Evolutionary conservation across 2,113 vertebrate genomes (phyloP), one percentile per base, ranked within the genome.

Genomic region (Microtus montanus): DNA sequence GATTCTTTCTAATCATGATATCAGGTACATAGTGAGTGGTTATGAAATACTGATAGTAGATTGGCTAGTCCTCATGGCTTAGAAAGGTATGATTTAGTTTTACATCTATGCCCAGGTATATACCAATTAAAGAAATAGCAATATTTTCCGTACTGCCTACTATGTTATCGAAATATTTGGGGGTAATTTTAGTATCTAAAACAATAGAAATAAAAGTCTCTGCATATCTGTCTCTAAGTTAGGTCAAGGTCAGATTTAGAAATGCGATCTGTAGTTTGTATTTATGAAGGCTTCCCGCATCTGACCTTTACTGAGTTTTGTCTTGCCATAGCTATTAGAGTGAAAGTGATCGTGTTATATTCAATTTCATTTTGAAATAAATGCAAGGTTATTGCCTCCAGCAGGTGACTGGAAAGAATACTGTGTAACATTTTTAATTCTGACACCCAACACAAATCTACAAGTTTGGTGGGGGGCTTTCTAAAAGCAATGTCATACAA

Each of bases 331-430:
- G 19, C 38, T 91, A 80, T 90, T 93, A 41, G 9, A 96, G 89
- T 80, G 84, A 66, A 97, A 93, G 84, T 64, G 13, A 83, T 97
- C 2, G 6, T n/a, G 68, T 30, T 49, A 71, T 88, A 66, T 44
- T 30, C 63, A 8, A 28, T 96, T 94, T 97, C 93, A 47, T 47
- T 47, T 47, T 47, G 47, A 47, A 47, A 47, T 88, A 96, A 97
- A 97, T 19, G 61, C 87, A 97, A 96, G 79, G 80, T 80, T 87
- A 95, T 75, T 73, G 68, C 58, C 61, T 95, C 15, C 5, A 96
- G 26, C 26, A 97, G 86, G 28, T 89, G 22, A 95, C n/a, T 66
- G 22, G 13, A 96, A 97, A 61, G 73, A 86, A 96, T 66, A 73
- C 12, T 58, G 41, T 74, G 19, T 24, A 95, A 28, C 7, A 22